phyloP scores from a whole-genome alignment of 1,140 invertebrate species.

The Chrysomallon squamiferum region DNA sequence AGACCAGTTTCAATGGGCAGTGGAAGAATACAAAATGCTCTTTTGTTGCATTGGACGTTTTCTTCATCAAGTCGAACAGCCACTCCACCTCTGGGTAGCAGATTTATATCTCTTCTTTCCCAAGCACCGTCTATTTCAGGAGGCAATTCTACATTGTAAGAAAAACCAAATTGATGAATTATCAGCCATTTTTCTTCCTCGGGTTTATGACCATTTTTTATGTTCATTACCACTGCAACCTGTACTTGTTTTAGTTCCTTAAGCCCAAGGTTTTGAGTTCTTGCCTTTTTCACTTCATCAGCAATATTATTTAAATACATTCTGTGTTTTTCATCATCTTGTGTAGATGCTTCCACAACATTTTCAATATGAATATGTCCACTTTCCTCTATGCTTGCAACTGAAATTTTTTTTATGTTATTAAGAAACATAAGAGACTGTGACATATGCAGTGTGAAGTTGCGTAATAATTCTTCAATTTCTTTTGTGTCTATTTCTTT shows the following conservation, averaged over 20 bases:
- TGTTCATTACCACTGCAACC: background rate
- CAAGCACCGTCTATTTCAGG: constrained; percentile 4
- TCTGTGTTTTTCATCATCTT: background rate
- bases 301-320: background rate
- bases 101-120: constrained; percentile 20
- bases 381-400: constrained; percentile 7
- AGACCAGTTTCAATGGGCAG: constrained; percentile 45
- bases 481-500: constrained; percentile 11
- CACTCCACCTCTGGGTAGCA: constrained; percentile 46
- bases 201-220: background rate
- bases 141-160: background rate
- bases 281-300: background rate
- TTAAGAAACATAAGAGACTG: constrained; percentile 11
- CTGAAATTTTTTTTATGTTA: constrained; percentile 11
- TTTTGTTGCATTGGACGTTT: constrained; percentile 1
- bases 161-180: constrained; percentile 2
- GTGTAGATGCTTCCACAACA: background rate
- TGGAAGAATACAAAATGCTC: constrained; percentile 54
- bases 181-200: background rate
- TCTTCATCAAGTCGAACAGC: constrained; percentile 20
- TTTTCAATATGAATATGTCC: constrained; percentile 3
- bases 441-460: constrained; percentile 7
- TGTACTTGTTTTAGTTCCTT: background rate
- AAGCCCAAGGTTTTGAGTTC: background rate
- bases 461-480: background rate